Evolutionary conservation across 2,113 vertebrate species (phyloP), one percentile per base, ranked within the genome.

Genomic region (Apaloderma vittatum): DNA sequence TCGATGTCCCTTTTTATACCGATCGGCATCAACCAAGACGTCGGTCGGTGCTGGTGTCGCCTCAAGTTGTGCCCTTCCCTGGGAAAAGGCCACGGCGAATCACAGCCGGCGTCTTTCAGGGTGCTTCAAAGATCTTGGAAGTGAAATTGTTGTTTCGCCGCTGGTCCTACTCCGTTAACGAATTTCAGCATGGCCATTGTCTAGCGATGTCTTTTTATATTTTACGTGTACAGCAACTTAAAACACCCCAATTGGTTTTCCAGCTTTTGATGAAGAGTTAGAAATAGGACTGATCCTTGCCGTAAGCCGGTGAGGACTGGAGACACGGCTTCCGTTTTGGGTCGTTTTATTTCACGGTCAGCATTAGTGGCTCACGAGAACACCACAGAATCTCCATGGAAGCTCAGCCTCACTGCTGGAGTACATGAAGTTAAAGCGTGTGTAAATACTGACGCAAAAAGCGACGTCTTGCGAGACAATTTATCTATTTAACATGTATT

Each of bases 401-500:
- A 81, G 78, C 79, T 92, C 73, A 63, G 66, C 17, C 70, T 67
- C 78, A 8, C 45, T 72, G 77, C 74, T 82, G 93, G 13, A 57
- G 52, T 36, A 8, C 29, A 13, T 43, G 34, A 80, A 58, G 72
- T 79, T 29, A 19, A 8, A 52, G 30, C 43, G 1, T 55, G 3
- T 94, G 96, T 96, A 96, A 96, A 96, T 96, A 97, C 58, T 2
- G 90, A 23, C 45, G 87, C 81, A n/a, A 61, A 88, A 65, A 62
- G 75, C 82, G 18, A 88, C 20, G 77, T 77, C 80, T 76, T 43
- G 93, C 86, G 23, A 86, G 96, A 73, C 97, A 94, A 96, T 88
- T 92, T 58, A 86, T 95, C 88, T 97, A 94, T 98, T 98, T 96
- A 93, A 96, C 95, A 82, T 71, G 68, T 97, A 95, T 80, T 65